Base-by-base conservation (phyloP, 2,113 vertebrate species). In the Proteles cristata region DNA sequence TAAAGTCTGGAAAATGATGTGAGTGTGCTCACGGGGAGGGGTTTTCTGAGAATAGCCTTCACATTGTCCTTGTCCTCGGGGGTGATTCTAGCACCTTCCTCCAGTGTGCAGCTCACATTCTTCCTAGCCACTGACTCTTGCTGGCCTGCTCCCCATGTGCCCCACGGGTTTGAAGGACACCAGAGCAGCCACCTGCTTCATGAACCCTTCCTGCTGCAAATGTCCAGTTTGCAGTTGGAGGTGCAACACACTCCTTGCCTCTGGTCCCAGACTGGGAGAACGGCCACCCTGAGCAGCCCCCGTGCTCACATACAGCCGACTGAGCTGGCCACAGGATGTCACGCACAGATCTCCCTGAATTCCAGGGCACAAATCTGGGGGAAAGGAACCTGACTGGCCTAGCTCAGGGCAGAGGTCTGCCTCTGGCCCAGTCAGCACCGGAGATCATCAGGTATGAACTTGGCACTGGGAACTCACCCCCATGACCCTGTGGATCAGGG, bases 31-130 rank as follows among this genome's bases (percentile, higher is more conserved):
- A 5, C 10, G 2, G 35, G 19, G 39, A 58, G 53, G 71, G 33
- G 10, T 11, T 45, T 79, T 53, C 96, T 71, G 43, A 81, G 33
- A 55, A 48, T 0, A 26, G 63, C 43, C 85, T 71, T 43, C n/a
- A 26, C 5, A 0, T 26, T 10, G 65, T 21, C n/a, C 77, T 33
- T 50, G 33, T n/a, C 63, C 33, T 35, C 16, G 0, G 7, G 50
- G 48, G 7, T 39, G 88, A 50, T 5, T 21, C 76, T 9, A 43
- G 33, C 25, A 0, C 15, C n/a, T 48, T 35, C n/a, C 76, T 86
- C 63, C 48, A 31, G 16, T 3, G 14, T 1, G 28, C 45, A 66
- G 73, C 28, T 26, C 33, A 7, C 33, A 7, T 12, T 9, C 11
- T 23, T 11, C 25, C 35, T 16, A 4, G 53, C 86, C 53, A 1